Evolutionary conservation across 2,797 vertebrate genomes (phyloP).

Genomic region (Clarias platycephalus): DNA sequence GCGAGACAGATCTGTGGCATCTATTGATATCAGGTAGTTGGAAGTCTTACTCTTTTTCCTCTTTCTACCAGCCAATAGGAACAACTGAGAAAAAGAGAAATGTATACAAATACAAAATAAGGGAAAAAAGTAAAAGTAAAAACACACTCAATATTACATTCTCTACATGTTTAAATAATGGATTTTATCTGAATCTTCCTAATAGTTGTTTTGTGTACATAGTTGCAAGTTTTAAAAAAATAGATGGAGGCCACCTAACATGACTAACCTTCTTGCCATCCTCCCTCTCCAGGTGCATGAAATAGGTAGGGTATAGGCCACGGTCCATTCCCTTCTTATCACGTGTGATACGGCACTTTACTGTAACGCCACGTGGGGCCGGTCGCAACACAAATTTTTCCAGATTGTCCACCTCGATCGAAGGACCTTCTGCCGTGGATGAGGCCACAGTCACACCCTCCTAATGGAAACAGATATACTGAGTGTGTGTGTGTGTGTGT

Average conservation of each 20-base stretch:
- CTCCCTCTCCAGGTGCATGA: conserved; percentile 94
- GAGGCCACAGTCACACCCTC: conserved; percentile 75
- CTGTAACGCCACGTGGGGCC: conserved; percentile 83
- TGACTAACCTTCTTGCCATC: conserved; percentile 84
- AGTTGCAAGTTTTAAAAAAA: no score
- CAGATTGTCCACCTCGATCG: conserved; percentile 81
- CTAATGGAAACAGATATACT: conserved; percentile 60
- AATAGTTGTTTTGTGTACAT: background rate
- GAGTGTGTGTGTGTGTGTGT: no score
- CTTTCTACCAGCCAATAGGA: conserved; percentile 93
- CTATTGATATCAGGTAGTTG: conserved; percentile 94
- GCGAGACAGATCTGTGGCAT: conserved; percentile 90
- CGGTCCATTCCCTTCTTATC: conserved; percentile 97
- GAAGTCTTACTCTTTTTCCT: conserved; percentile 98
- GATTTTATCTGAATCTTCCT: background rate
- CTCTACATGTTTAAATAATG: background rate
- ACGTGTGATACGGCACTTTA: conserved; percentile 90
- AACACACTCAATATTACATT: background rate
- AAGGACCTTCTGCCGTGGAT: conserved; percentile 70
- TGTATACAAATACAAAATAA: background rate
- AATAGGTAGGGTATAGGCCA: conserved; percentile 94
- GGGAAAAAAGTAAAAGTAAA: background rate
- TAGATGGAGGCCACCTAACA: background rate
- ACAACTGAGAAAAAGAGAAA: conserved; percentile 72
- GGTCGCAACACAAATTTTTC: conserved; percentile 88